phyloP scores from a whole-genome alignment of 2,113 vertebrate genomes.

The Aspiorhynchus laticeps region DNA sequence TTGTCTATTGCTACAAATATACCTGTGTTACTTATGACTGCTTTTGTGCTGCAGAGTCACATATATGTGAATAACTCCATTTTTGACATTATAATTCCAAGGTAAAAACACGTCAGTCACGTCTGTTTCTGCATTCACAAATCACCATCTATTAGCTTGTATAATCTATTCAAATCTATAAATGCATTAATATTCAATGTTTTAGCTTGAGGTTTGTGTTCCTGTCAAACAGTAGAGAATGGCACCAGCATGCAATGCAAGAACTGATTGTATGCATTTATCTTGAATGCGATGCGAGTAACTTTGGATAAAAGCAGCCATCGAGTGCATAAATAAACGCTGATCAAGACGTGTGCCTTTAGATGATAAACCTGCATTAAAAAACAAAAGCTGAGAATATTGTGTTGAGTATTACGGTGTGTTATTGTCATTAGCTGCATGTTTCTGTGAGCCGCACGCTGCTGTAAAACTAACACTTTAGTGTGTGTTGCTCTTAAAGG shows the following conservation, averaged over 20 bases:
- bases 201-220: background rate
- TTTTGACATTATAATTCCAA: no score
- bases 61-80: no score
- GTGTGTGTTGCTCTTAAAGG: background rate
- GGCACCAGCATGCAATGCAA: background rate
- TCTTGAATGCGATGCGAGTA: background rate
- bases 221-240: no score
- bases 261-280: background rate
- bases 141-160: background rate
- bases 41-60: no score
- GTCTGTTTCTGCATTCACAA: background rate
- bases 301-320: background rate
- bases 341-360: background rate
- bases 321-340: background rate
- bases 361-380: background rate
- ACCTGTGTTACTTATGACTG: no score
- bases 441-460: background rate
- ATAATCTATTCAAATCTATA: background rate
- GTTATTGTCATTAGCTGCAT: background rate
- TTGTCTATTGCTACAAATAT: no score
- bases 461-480: background rate
- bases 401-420: background rate
- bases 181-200: background rate
- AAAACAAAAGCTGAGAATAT: background rate
- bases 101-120: no score